Conservation (phyloP, 2,888 invertebrate species). For the Vanessa cardui region DNA sequence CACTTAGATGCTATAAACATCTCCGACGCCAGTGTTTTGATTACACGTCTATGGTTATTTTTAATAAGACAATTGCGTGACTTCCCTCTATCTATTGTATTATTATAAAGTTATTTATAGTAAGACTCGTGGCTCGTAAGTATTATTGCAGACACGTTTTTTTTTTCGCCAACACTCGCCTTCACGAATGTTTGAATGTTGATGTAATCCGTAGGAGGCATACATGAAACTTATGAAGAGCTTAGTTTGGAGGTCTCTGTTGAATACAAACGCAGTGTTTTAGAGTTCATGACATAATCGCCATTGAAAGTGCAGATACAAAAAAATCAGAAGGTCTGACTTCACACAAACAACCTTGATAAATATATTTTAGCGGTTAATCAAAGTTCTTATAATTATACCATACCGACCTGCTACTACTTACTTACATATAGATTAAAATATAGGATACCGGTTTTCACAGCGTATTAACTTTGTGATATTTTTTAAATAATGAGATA, state of each 20-base stretch:
- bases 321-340: too few species aligned
- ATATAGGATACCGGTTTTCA: too few species aligned
- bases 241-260: constrained; percentile 36
- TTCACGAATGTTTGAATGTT: constrained; percentile 41
- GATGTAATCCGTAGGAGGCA: constrained; percentile 42
- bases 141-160: constrained; percentile 38
- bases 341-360: too few species aligned
- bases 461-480: too few species aligned
- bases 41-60: constrained; percentile 34
- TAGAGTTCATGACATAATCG: constrained; percentile 27
- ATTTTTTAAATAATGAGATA: too few species aligned
- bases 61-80: constrained; percentile 44
- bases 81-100: constrained; percentile 44
- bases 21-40: constrained; percentile 31
- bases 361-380: too few species aligned
- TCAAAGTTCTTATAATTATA: not conserved
- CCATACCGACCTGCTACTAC: too few species aligned
- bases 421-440: too few species aligned
- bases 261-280: constrained; percentile 46
- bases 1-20: constrained; percentile 23
- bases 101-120: constrained; percentile 42
- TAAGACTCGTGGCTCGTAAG: constrained; percentile 26
- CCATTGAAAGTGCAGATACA: constrained; percentile 1
- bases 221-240: constrained; percentile 31
- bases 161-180: constrained; percentile 32